phyloP scores from a whole-genome alignment of 2,888 invertebrate species.

The Cistogaster globosa region DNA sequence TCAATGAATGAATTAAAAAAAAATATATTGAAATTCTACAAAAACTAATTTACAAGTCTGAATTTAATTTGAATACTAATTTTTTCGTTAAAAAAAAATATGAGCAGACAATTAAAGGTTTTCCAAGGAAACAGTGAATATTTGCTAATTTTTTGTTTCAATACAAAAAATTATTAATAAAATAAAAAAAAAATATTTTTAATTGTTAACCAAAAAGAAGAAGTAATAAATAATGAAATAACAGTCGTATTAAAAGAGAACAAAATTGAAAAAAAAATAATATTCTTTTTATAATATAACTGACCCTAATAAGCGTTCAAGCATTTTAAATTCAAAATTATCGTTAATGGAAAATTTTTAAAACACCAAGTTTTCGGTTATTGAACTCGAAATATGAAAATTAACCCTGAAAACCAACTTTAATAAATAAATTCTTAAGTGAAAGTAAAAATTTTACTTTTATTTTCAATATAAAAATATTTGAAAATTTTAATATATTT shows the following conservation, averaged over 20 bases:
- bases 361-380: constrained; percentile 42
- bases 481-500: background rate
- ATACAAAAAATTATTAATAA: constrained; percentile 9
- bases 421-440: background rate
- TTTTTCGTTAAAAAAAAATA: constrained; percentile 6
- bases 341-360: constrained; percentile 39
- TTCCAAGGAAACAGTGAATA: constrained; percentile 13
- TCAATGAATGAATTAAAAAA: constrained; percentile 15
- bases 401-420: constrained; percentile 33
- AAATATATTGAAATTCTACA: constrained; percentile 37
- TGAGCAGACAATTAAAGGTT: constrained; percentile 53
- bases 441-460: background rate
- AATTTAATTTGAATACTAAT: background rate
- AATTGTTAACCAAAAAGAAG: background rate
- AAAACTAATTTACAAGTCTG: constrained; percentile 41
- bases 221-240: background rate
- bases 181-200: background rate
- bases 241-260: background rate
- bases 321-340: constrained; percentile 59
- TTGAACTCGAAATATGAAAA: constrained; percentile 59
- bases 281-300: constrained; percentile 1
- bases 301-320: constrained; percentile 66
- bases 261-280: constrained; percentile 4
- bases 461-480: background rate
- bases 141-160: background rate